Conservation (phyloP, 2,113 vertebrate genomes). For the Phrynocephalus versicolor region DNA sequence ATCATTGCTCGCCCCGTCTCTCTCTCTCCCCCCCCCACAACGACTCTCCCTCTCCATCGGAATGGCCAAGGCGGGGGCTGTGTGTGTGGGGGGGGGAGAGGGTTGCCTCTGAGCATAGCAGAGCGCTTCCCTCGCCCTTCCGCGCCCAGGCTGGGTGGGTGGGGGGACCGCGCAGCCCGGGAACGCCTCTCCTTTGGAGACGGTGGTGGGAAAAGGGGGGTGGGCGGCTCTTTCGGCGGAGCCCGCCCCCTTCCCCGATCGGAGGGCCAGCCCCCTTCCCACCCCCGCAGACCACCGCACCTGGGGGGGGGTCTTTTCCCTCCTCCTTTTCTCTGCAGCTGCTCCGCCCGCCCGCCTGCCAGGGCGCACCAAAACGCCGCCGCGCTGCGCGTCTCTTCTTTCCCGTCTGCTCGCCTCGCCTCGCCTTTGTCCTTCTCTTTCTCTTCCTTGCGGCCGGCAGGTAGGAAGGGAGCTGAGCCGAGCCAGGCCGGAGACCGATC, state of each 20-base stretch:
- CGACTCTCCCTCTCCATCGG: no score
- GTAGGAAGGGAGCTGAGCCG: background rate
- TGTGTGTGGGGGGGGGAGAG: background rate
- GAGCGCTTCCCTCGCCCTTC: background rate
- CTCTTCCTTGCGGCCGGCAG: no score
- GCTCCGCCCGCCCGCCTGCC: background rate
- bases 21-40: no score
- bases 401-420: no score
- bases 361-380: background rate
- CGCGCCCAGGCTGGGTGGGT: background rate
- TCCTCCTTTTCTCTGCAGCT: slow-evolving; percentile 52
- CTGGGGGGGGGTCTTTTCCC: background rate
- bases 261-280: no score
- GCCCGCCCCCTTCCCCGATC: background rate
- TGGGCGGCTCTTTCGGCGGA: background rate
- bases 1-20: no score
- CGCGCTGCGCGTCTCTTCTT: no score
- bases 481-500: background rate
- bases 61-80: no score
- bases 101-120: background rate
- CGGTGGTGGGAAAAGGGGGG: no score
- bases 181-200: background rate
- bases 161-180: background rate
- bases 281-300: background rate
- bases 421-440: slow-evolving; percentile 23